phyloP scores from a whole-genome alignment of 2,797 vertebrate genomes.

The Loris lydekkerianus region DNA sequence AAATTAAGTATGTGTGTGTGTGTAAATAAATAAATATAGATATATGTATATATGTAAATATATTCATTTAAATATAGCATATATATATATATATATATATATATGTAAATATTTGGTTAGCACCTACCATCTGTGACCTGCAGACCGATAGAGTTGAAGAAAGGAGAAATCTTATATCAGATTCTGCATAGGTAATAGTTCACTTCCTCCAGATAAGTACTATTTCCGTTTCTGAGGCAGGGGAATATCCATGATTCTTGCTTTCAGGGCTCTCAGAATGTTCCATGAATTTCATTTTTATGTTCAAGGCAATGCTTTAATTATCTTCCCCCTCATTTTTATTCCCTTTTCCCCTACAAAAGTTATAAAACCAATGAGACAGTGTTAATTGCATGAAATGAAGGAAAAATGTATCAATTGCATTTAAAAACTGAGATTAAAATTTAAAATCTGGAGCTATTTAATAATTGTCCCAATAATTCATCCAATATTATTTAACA shows the following conservation, averaged over 20 bases:
- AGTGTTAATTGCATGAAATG: neutral
- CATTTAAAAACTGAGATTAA: conserved; percentile 13
- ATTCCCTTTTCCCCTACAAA: neutral
- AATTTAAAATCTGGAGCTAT: neutral
- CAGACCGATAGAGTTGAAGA: neutral
- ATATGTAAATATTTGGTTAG: neutral
- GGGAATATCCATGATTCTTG: neutral
- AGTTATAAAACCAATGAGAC: neutral
- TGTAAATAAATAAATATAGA: too few species aligned
- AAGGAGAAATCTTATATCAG: neutral
- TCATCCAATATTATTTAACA: neutral
- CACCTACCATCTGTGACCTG: neutral
- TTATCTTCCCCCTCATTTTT: neutral
- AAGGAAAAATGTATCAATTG: neutral
- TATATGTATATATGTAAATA: too few species aligned
- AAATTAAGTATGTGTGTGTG: neutral
- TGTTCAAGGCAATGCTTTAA: neutral
- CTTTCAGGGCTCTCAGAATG: neutral
- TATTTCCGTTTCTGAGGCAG: neutral
- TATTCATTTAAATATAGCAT: too few species aligned
- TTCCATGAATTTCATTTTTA: neutral
- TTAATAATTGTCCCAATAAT: neutral
- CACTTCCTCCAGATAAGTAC: neutral
- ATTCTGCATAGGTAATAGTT: neutral
- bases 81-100: too few species aligned